Evolutionary conservation across 2,888 invertebrate species (phyloP).

Genomic region (Scrobipalpa costella): DNA sequence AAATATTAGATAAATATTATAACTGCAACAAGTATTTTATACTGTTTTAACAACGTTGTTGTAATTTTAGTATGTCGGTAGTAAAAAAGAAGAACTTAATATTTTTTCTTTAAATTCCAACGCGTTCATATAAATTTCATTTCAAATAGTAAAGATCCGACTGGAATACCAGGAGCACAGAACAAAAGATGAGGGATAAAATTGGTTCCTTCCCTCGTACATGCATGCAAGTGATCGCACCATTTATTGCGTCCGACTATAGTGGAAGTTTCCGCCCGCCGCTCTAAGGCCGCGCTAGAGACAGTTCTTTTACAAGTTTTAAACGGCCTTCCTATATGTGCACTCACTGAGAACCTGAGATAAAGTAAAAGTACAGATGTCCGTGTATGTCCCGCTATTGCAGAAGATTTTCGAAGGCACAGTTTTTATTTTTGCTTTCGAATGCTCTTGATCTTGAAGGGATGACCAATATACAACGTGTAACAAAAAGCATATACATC

Average conservation of each 20-base stretch:
- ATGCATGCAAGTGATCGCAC: constrained; percentile 63
- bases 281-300: constrained; percentile 55
- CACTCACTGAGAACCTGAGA: constrained; percentile 35
- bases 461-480: too few species aligned
- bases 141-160: background rate
- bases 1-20: too few species aligned
- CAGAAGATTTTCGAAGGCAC: background rate
- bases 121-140: constrained; percentile 8
- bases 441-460: too few species aligned
- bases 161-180: constrained; percentile 27
- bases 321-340: constrained; percentile 57
- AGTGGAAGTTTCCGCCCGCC: constrained; percentile 66
- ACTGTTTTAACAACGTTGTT: too few species aligned
- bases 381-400: background rate
- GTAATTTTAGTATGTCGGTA: too few species aligned
- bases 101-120: background rate
- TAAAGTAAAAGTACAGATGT: constrained; percentile 8
- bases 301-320: constrained; percentile 73
- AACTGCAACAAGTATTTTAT: too few species aligned
- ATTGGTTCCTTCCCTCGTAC: constrained; percentile 59
- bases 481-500: too few species aligned
- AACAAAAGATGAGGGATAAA: constrained; percentile 50
- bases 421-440: too few species aligned
- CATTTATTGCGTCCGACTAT: constrained; percentile 73
- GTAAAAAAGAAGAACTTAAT: background rate